Conservation (phyloP, 2,888 invertebrate genomes). For the Penaeus monodon region DNA sequence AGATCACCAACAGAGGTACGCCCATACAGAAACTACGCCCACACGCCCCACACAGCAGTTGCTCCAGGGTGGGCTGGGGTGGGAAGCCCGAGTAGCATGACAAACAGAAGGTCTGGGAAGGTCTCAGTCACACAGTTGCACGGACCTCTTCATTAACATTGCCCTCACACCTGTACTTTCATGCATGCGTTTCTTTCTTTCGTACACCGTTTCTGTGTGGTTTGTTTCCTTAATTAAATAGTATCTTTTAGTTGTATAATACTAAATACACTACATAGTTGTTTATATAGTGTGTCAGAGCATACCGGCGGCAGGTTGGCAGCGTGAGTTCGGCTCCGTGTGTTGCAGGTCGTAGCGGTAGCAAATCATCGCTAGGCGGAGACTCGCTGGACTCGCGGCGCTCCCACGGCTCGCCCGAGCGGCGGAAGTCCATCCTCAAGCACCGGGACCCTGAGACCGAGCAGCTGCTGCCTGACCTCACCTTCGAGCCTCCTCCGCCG, state of each 20-base stretch:
- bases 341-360: constrained; percentile 62
- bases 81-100: not conserved
- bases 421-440: constrained; percentile 65
- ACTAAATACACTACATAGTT: constrained; percentile 46
- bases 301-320: constrained; percentile 36
- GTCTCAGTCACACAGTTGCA: constrained; percentile 38
- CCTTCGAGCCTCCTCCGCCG: constrained; percentile 36
- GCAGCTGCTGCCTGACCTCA: constrained; percentile 62
- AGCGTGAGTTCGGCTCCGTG: constrained; percentile 46
- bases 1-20: constrained; percentile 60
- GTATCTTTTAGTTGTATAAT: constrained; percentile 47
- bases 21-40: constrained; percentile 48
- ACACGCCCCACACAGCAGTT: constrained; percentile 54
- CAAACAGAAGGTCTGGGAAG: constrained; percentile 1
- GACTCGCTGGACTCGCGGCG: constrained; percentile 60
- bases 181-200: constrained; percentile 60
- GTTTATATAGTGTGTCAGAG: constrained; percentile 42
- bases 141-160: constrained; percentile 34
- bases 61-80: constrained; percentile 20
- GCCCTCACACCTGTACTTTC: constrained; percentile 42
- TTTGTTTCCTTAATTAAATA: constrained; percentile 44
- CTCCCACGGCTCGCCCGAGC: constrained; percentile 62
- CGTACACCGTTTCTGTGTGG: constrained; percentile 56
- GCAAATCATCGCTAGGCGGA: constrained; percentile 63
- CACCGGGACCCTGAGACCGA: constrained; percentile 65